A percentile compares a stretch with the other conserved stretches of the same genome.
Conservation (phyloP, 2,888 invertebrate genomes). For the Ditylenchus weischeri region DNA sequence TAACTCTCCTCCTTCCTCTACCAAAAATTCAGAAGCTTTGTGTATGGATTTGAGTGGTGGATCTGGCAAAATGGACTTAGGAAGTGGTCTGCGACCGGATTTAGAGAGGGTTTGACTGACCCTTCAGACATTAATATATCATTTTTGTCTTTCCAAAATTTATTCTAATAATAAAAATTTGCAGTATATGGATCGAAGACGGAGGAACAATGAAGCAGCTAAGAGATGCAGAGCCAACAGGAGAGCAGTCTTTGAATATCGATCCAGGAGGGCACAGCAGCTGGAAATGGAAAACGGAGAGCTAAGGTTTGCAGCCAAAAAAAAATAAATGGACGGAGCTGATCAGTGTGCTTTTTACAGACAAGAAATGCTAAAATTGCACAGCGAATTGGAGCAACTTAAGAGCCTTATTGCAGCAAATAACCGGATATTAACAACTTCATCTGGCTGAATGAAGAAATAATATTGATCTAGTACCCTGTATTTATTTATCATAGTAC, state of each 20-base stretch:
- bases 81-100: not conserved
- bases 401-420: conserved; percentile 40
- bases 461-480: too few species aligned
- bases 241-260: conserved; percentile 59
- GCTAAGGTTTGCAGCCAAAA: conserved; percentile 34
- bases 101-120: conserved; percentile 7
- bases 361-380: conserved; percentile 45
- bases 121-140: not conserved
- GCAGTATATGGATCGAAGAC: conserved; percentile 61
- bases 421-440: conserved; percentile 5
- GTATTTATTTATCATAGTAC: too few species aligned
- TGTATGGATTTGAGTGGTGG: not conserved
- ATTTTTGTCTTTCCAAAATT: too few species aligned
- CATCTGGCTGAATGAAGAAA: too few species aligned
- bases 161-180: not conserved
- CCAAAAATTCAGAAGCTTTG: too few species aligned
- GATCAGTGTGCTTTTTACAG: not conserved
- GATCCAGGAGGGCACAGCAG: conserved; percentile 59
- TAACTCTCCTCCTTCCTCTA: not conserved
- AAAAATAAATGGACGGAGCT: too few species aligned
- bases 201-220: conserved; percentile 62
- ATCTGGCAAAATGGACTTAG: not conserved
- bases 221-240: conserved; percentile 62
- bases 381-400: conserved; percentile 38
- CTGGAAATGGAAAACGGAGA: conserved; percentile 62